These are phyloP conservation scores for Micropterix aruncella DNA, from an alignment of 2,888 invertebrate species.

Conservation along the genomic window DNA sequence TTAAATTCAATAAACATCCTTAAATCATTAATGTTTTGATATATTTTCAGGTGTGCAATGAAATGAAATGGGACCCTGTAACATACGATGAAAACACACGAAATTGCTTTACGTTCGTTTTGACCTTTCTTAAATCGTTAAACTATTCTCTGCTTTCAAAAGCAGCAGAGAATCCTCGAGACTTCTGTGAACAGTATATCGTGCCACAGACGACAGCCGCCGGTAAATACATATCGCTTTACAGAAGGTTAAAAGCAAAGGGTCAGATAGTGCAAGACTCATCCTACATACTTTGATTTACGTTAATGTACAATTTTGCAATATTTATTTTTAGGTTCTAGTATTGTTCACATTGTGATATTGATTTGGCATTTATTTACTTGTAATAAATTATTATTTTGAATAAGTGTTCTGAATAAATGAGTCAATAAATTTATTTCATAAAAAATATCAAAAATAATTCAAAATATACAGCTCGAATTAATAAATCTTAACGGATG, in stretches of 20 bases:
- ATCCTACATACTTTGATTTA: no score
- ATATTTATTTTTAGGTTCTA: no score
- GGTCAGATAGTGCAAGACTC: slow-evolving; percentile 27
- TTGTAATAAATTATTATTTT: background rate
- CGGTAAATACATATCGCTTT: slow-evolving; percentile 72
- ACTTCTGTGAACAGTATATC: slow-evolving; percentile 69
- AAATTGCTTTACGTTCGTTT: slow-evolving; percentile 80
- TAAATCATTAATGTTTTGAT: no score
- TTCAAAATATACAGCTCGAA: background rate
- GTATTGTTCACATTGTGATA: no score
- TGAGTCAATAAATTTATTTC: no score
- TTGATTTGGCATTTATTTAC: background rate
- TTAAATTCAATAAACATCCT: no score
- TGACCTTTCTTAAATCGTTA: slow-evolving; percentile 61
- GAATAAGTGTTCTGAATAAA: no score
- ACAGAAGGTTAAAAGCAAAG: slow-evolving; percentile 50
- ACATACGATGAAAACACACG: slow-evolving; percentile 62
- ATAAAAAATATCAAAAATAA: background rate
- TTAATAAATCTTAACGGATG: background rate
- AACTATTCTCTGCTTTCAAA: slow-evolving; percentile 56
- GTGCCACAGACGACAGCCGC: slow-evolving; percentile 70
- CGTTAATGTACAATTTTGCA: no score
- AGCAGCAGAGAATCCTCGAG: slow-evolving; percentile 50
- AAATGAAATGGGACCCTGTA: slow-evolving; percentile 48
- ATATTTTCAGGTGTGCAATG: slow-evolving; percentile 31